Evolutionary conservation across 2,888 invertebrate species (phyloP).

Genomic region (Zelleria hepariella): DNA sequence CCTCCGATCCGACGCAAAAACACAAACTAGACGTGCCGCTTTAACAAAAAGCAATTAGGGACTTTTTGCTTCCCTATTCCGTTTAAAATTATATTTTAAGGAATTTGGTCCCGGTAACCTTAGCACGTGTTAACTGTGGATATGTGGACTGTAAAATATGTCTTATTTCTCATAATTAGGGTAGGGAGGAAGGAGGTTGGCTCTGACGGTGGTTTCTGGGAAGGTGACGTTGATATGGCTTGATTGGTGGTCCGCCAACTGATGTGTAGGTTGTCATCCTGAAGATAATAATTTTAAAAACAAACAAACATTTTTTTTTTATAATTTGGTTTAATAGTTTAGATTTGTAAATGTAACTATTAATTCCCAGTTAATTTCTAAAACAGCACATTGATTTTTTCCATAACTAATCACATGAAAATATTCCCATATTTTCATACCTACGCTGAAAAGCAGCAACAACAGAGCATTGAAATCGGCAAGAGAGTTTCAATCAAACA

Average conservation of each 20-base stretch:
- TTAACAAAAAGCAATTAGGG: constrained; percentile 66
- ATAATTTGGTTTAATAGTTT: too few relatives aligned
- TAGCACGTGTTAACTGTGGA: constrained; percentile 63
- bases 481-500: not conserved
- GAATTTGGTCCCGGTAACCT: constrained; percentile 30
- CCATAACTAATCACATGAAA: too few relatives aligned
- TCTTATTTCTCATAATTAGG: constrained; percentile 70
- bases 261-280: not conserved
- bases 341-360: too few relatives aligned
- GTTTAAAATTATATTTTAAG: constrained; percentile 60
- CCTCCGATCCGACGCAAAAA: constrained; percentile 55
- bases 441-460: too few relatives aligned
- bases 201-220: not conserved
- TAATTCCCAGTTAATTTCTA: too few relatives aligned
- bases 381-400: too few relatives aligned
- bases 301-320: too few relatives aligned
- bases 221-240: not conserved
- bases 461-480: not conserved
- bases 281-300: too few relatives aligned
- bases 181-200: constrained; percentile 17
- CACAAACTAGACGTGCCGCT: constrained; percentile 19
- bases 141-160: constrained; percentile 55
- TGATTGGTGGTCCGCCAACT: not conserved
- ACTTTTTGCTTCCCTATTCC: constrained; percentile 50
- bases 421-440: too few relatives aligned